Evolutionary conservation across 37 sponge, comb jelly and placozoan species (phyloP).

Genomic region (Aplysina aerophoba): DNA sequence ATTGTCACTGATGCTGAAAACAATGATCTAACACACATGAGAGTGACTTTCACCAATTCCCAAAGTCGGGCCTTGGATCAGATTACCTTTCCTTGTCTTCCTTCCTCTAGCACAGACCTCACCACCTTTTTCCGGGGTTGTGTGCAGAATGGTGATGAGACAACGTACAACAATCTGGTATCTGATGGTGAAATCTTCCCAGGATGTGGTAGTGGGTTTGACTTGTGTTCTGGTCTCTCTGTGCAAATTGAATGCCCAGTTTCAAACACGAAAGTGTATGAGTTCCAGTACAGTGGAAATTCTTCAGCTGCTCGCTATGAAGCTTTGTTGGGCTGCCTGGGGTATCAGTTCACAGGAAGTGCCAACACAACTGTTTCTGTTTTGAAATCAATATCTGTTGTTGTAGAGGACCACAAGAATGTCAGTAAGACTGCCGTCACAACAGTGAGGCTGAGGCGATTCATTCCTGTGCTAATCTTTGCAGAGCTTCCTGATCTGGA

Average conservation of each 20-base stretch:
- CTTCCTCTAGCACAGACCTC: neutral
- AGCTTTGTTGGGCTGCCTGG: slow-evolving; percentile 64
- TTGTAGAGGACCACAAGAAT: slow-evolving; percentile 48
- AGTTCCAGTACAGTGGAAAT: slow-evolving; percentile 49
- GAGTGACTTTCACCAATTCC: slow-evolving; percentile 38
- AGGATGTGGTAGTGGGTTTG: slow-evolving; percentile 45
- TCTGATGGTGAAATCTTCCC: slow-evolving; percentile 56
- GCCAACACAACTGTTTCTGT: neutral
- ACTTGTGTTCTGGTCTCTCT: slow-evolving; percentile 65
- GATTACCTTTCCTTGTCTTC: slow-evolving; percentile 63
- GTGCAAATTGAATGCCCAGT: slow-evolving; percentile 56
- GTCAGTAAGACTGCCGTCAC: slow-evolving; percentile 44
- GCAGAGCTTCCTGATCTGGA: slow-evolving; percentile 26
- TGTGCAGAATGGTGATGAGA: slow-evolving; percentile 17
- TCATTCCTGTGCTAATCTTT: slow-evolving; percentile 32
- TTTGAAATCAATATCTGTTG: slow-evolving; percentile 42
- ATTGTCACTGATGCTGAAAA: slow-evolving; percentile 57
- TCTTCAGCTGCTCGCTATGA: slow-evolving; percentile 46
- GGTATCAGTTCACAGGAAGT: slow-evolving; percentile 50
- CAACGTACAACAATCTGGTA: slow-evolving; percentile 5
- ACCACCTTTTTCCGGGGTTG: slow-evolving; percentile 30
- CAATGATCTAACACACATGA: slow-evolving; percentile 50
- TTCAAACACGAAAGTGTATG: slow-evolving; percentile 47
- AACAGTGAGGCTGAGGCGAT: slow-evolving; percentile 40
- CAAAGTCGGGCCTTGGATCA: slow-evolving; percentile 46